Evolutionary conservation across 2,797 vertebrate species (phyloP).

Genomic region (Morus bassanus): DNA sequence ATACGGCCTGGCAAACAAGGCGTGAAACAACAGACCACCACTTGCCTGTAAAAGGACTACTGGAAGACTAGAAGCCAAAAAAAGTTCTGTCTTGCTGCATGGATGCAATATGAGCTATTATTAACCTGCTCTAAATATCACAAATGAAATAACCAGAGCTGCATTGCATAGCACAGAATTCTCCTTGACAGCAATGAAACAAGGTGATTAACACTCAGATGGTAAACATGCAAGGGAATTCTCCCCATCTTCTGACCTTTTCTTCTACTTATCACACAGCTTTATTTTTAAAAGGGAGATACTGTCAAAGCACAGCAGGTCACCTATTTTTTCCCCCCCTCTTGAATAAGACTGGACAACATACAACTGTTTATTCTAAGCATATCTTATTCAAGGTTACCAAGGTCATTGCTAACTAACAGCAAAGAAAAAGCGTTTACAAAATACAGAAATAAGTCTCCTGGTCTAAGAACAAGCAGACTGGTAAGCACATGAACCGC

Average conservation of each 20-base stretch:
- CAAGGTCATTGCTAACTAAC: background rate
- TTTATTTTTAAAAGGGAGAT: background rate
- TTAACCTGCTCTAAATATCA: slow-evolving; percentile 23
- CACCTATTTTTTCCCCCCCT: background rate
- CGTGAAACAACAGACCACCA: background rate
- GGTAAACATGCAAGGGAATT: background rate
- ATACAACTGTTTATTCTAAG: background rate
- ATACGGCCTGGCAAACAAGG: background rate
- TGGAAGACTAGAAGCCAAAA: background rate
- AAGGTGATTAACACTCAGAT: background rate
- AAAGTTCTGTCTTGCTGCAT: background rate
- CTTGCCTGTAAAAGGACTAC: slow-evolving; percentile 17
- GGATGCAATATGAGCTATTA: slow-evolving; percentile 20
- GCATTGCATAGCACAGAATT: background rate
- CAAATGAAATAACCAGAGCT: background rate
- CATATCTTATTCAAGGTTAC: background rate
- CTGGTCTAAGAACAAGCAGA: background rate
- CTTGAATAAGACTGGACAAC: background rate
- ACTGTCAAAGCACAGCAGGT: background rate
- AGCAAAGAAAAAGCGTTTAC: background rate
- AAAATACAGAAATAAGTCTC: background rate
- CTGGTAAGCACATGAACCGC: background rate
- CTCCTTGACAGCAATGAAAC: background rate
- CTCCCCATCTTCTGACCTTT: background rate
- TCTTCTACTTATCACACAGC: background rate